phyloP scores from a whole-genome alignment of 2,888 invertebrate species.

The Clunio marinus region DNA sequence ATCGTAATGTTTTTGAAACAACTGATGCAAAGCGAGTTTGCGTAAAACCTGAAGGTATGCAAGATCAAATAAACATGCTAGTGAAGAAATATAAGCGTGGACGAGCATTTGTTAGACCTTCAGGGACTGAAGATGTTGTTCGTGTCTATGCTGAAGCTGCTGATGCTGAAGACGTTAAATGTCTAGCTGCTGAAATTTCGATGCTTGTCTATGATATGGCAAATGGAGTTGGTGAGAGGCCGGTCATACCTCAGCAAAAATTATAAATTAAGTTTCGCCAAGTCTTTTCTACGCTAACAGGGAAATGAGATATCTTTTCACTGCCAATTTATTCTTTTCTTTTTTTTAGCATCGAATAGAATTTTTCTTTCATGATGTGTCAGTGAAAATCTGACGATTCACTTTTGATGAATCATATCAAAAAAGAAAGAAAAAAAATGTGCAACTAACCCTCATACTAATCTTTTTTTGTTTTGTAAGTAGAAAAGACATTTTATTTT shows the following conservation, averaged over 20 bases:
- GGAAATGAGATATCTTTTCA: conserved; percentile 5
- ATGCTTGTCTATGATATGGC: conserved; percentile 71
- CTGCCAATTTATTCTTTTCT: background rate
- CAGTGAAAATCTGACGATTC: too few relatives aligned
- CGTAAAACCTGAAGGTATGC: conserved; percentile 76
- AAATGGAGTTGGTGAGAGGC: conserved; percentile 70
- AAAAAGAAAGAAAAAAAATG: too few relatives aligned
- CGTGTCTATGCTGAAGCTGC: conserved; percentile 94
- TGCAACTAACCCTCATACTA: too few relatives aligned
- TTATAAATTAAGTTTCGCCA: background rate
- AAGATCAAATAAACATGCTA: conserved; percentile 69
- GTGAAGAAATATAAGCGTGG: conserved; percentile 66
- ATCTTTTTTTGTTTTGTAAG: conserved; percentile 4
- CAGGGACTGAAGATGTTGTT: conserved; percentile 96
- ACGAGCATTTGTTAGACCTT: conserved; percentile 88
- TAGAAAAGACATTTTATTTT: conserved; percentile 12
- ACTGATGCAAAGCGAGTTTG: conserved; percentile 82
- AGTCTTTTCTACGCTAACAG: too few relatives aligned
- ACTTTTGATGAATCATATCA: too few relatives aligned
- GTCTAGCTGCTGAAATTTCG: conserved; percentile 71
- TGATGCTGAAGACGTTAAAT: conserved; percentile 64
- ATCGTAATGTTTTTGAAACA: conserved; percentile 80
- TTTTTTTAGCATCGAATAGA: background rate
- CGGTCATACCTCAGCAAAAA: conserved; percentile 47
- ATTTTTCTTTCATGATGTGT: too few relatives aligned